Base-by-base conservation (phyloP, 2,888 invertebrate genomes). In the Linyphia triangularis region DNA sequence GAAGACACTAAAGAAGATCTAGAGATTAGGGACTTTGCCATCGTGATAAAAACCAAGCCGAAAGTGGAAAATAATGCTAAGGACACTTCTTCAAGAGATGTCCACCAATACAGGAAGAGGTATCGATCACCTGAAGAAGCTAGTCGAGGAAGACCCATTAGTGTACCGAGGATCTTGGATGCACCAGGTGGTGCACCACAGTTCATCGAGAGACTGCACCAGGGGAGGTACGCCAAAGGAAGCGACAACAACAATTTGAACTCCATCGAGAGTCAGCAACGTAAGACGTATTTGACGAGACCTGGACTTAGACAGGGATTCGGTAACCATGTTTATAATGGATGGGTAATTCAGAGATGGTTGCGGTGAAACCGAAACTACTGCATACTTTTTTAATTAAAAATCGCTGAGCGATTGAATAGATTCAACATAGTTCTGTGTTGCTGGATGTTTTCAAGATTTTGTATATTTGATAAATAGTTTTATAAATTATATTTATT, bases 11-110 rank as follows among this genome's bases (percentile, higher is more conserved):
- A 43, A 19, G 61, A 82, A 13, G 72, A 63, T 10, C 28, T 61
- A 10, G 37, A 16, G 6, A 72, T 79, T 16, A 85, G 61, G 37
- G 86, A 81, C 40, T 81, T 86, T 16, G 85, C 85, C 26, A 86
- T 86, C n/a, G 79, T 86, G 9, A 79, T 86, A 26, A 86, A 79
- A 33, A 63, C 85, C 2, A 86, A 70, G 19, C 67, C 73, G 9
- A 82, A 61, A 28, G 16, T n/a, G 16, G 16, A 5, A 0, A 5
- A 51, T 16, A 51, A n/a, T 5, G 26, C 6, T 28, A 24, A 43
- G 13, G n/a, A 63, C 19, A 30, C 28, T 7, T 19, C n/a, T 4
- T n/a, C n/a, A n/a, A n/a, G n/a, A n/a, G n/a, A n/a, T n/a, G n/a
- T n/a, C n/a, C n/a, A 16, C 7, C 22, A 40, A 19, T 13, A 73